phyloP scores from a whole-genome alignment of 2,113 vertebrate genomes.

The Lates calcarifer region DNA sequence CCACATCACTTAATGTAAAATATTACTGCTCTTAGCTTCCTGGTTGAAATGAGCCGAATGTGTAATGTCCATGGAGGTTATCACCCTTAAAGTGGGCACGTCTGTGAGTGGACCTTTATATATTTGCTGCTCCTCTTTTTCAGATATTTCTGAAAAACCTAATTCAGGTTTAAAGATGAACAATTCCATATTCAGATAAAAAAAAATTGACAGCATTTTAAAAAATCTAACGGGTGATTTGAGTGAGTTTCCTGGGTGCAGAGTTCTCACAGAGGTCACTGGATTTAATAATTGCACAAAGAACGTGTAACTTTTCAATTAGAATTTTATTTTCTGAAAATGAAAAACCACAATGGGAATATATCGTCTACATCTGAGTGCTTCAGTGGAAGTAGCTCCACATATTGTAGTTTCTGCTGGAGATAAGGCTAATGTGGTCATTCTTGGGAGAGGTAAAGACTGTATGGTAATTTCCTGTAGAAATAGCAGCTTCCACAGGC shows the following conservation, averaged over 20 bases:
- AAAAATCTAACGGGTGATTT: neutral
- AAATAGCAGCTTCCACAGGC: slow-evolving; percentile 74
- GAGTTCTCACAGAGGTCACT: slow-evolving; percentile 37
- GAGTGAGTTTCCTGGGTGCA: slow-evolving; percentile 12
- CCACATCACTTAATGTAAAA: slow-evolving; percentile 39
- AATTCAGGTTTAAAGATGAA: slow-evolving; percentile 19
- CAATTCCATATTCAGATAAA: slow-evolving; percentile 12
- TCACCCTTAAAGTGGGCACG: slow-evolving; percentile 33
- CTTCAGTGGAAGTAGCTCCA: slow-evolving; percentile 45
- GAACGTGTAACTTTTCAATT: slow-evolving; percentile 57
- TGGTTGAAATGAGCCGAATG: slow-evolving; percentile 36
- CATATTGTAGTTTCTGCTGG: slow-evolving; percentile 45
- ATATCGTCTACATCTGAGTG: slow-evolving; percentile 31
- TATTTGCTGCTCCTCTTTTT: slow-evolving; percentile 32
- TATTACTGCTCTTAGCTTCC: slow-evolving; percentile 54
- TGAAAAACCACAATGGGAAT: slow-evolving; percentile 50
- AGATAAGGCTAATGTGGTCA: slow-evolving; percentile 76
- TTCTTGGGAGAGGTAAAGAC: slow-evolving; percentile 58
- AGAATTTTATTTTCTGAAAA: slow-evolving; percentile 52
- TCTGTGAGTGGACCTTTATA: neutral
- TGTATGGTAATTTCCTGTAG: slow-evolving; percentile 79
- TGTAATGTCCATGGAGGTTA: slow-evolving; percentile 47
- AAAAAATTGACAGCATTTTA: slow-evolving; percentile 2
- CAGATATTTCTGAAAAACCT: no score
- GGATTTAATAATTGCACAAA: slow-evolving; percentile 51